phyloP scores from a whole-genome alignment of 2,888 invertebrate species.

The Capitulum mitella region DNA sequence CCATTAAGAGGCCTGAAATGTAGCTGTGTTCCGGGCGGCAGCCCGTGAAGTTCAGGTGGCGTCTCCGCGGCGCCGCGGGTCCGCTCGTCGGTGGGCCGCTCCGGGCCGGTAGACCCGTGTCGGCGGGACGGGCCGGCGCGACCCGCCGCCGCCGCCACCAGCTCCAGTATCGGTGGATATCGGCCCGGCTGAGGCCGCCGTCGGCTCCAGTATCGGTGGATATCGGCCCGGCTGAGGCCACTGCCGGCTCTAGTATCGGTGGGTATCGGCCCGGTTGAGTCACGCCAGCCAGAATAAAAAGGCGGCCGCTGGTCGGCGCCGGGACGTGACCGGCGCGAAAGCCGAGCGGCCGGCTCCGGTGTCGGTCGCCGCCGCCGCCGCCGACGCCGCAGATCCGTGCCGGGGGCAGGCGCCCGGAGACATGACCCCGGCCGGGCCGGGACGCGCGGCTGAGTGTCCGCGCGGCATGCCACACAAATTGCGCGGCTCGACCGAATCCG shows the following conservation, averaged over 20 bases:
- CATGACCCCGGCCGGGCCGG: too few species aligned
- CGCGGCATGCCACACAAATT: too few species aligned
- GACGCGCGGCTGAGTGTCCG: too few species aligned
- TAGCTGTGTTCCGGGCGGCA: too few species aligned
- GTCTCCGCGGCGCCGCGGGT: too few species aligned
- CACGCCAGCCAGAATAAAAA: not conserved
- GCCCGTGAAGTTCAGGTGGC: too few species aligned
- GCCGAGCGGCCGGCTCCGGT: not conserved
- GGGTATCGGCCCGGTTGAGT: not conserved
- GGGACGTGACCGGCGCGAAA: not conserved
- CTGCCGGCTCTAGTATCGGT: not conserved
- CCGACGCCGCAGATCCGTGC: not conserved
- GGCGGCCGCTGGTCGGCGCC: not conserved
- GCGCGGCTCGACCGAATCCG: too few species aligned
- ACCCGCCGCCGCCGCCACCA: not conserved
- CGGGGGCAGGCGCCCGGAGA: too few species aligned
- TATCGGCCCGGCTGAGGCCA: not conserved
- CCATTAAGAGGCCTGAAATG: too few species aligned
- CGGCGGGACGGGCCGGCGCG: too few species aligned
- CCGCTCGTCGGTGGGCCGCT: too few species aligned
- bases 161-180: not conserved
- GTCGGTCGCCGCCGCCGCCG: not conserved
- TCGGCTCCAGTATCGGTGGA: not conserved
- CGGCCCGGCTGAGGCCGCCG: not conserved
- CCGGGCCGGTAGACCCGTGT: too few species aligned